phyloP scores from a whole-genome alignment of 2,888 invertebrate genomes.

The Petrophora chlorosata region DNA sequence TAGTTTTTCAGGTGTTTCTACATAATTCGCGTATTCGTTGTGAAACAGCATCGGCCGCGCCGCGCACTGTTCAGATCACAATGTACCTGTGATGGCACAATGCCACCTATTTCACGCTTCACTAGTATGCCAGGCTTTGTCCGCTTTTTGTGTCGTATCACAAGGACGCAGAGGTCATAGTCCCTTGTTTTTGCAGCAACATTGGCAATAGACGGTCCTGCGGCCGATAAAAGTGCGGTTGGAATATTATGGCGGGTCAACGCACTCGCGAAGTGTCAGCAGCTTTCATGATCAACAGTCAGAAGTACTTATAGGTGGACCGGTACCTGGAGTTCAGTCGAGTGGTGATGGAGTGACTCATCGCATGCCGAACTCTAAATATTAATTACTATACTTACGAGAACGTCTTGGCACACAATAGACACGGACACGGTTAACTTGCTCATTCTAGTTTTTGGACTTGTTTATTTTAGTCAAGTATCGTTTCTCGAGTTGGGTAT shows the following conservation, averaged over 20 bases:
- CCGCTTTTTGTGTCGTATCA: constrained; percentile 33
- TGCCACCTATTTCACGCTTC: constrained; percentile 53
- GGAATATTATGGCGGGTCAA: constrained; percentile 32
- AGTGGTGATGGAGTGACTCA: too few species aligned
- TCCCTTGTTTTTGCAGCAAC: constrained; percentile 33
- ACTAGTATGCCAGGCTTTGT: constrained; percentile 25
- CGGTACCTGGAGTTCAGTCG: too few species aligned
- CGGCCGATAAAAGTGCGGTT: constrained; percentile 28
- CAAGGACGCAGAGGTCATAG: constrained; percentile 47
- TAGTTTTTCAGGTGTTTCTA: constrained; percentile 7
- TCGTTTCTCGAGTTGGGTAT: too few species aligned
- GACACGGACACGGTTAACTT: too few species aligned
- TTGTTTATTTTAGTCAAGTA: too few species aligned
- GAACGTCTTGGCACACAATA: too few species aligned
- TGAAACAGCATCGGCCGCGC: constrained; percentile 9
- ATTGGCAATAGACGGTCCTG: constrained; percentile 26
- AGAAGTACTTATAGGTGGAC: not conserved
- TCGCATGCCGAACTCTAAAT: too few species aligned
- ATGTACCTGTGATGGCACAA: constrained; percentile 37
- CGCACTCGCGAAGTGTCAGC: constrained; percentile 10
- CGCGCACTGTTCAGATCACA: constrained; percentile 15
- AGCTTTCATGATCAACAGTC: not conserved
- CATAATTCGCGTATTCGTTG: constrained; percentile 17
- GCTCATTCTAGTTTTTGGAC: too few species aligned
- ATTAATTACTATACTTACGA: too few species aligned